Percentiles rank a stretch among this genome's conserved stretches.
Conservation (phyloP, 2,888 invertebrate genomes). For the Lomographa bimaculata region DNA sequence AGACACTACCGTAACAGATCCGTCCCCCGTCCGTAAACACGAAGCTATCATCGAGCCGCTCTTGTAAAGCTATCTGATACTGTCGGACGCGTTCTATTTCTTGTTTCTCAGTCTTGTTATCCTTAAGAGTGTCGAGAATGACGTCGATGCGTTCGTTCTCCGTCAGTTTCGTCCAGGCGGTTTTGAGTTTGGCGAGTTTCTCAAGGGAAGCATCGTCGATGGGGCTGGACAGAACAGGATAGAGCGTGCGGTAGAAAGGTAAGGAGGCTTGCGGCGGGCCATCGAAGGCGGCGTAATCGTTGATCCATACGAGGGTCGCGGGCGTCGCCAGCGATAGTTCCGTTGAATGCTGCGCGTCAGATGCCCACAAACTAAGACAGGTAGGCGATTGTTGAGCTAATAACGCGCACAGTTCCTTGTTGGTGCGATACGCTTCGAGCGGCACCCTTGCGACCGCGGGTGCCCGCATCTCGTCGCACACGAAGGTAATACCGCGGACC, state of each 20-base stretch:
- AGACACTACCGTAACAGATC: conserved; percentile 8
- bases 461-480: conserved; percentile 1
- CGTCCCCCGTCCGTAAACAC: conserved; percentile 4
- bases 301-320: conserved; percentile 14
- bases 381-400: background rate
- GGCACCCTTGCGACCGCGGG: background rate
- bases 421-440: conserved; percentile 15
- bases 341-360: conserved; percentile 5
- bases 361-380: conserved; percentile 13
- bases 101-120: too few species aligned
- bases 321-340: conserved; percentile 11
- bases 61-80: background rate
- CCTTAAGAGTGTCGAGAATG: background rate
- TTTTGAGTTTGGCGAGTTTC: background rate
- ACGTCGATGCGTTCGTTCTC: conserved; percentile 6
- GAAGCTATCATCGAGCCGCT: conserved; percentile 3
- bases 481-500: conserved; percentile 3
- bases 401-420: conserved; percentile 6
- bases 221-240: background rate
- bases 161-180: conserved; percentile 6
- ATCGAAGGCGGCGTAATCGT: conserved; percentile 16
- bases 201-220: background rate
- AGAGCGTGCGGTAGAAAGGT: conserved; percentile 9
- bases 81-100: too few species aligned
- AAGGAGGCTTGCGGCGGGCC: conserved; percentile 14